Percentiles rank a stretch among this genome's conserved stretches.
phyloP scores from a whole-genome alignment of 2,888 invertebrate species.

The Lysandra bellargus region DNA sequence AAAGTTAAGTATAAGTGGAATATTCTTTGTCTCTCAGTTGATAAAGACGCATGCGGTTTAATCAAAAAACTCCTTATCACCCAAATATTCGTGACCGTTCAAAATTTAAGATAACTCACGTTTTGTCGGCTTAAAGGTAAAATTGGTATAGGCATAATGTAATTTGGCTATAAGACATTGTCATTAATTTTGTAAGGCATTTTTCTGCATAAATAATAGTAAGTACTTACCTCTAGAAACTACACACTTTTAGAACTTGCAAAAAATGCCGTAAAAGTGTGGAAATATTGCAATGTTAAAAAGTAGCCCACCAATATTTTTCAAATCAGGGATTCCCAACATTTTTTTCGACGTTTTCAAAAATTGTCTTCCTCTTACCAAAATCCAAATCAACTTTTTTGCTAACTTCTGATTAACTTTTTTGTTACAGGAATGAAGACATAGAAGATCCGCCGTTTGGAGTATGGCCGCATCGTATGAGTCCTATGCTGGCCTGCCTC shows the following conservation, averaged over 20 bases:
- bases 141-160: background rate
- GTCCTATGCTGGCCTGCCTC: conserved; percentile 89
- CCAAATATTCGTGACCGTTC: background rate
- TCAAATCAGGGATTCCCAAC: no score
- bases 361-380: no score
- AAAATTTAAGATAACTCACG: conserved; percentile 1
- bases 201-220: no score
- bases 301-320: no score
- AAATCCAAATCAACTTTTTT: no score
- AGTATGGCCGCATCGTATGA: conserved; percentile 80
- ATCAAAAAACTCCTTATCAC: conserved; percentile 14
- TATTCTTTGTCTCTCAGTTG: background rate
- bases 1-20: no score
- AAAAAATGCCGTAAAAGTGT: no score
- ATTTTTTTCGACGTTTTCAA: no score
- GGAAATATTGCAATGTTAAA: no score
- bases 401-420: background rate
- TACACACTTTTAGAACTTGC: no score
- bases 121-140: background rate
- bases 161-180: background rate
- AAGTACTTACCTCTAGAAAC: no score
- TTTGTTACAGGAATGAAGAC: conserved; percentile 64
- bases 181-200: background rate
- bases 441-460: conserved; percentile 70
- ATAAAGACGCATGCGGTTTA: background rate